A percentile compares a stretch with the other conserved stretches of the same genome.
These are phyloP conservation scores for Echinarachnius parma DNA, from an alignment of 53 echinoderm and acorn worm genomes.

Conservation along the genomic window DNA sequence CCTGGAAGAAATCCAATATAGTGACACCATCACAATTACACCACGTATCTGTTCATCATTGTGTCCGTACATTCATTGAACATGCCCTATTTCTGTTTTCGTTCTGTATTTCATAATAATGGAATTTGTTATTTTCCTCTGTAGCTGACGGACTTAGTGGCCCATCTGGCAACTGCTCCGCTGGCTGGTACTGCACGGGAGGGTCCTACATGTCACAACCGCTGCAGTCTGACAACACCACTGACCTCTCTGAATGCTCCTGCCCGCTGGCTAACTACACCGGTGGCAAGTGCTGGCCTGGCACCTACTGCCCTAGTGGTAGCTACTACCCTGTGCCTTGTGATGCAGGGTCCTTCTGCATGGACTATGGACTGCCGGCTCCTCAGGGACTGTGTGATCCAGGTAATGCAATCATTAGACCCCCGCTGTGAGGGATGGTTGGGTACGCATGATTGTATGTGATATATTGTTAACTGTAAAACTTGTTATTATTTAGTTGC, in stretches of 20 bases:
- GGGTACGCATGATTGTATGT: too few relatives aligned
- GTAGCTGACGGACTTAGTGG: constrained; percentile 75
- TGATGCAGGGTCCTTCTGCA: constrained; percentile 77
- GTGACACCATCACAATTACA: too few relatives aligned
- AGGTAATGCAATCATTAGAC: constrained; percentile 65
- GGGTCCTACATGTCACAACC: constrained; percentile 86
- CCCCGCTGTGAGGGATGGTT: too few relatives aligned
- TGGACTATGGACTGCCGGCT: constrained; percentile 63
- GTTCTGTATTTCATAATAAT: too few relatives aligned
- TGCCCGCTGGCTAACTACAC: constrained; percentile 93
- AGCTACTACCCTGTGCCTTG: constrained; percentile 81
- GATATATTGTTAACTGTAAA: too few relatives aligned
- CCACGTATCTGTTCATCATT: too few relatives aligned
- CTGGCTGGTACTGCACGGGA: constrained; percentile 96
- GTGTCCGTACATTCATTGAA: too few relatives aligned
- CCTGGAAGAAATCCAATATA: too few relatives aligned
- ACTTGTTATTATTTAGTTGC: too few relatives aligned
- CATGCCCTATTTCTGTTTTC: too few relatives aligned
- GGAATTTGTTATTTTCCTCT: too few relatives aligned
- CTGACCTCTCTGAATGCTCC: constrained; percentile 84
- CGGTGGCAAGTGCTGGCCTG: constrained; percentile 98
- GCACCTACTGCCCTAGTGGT: constrained; percentile 88
- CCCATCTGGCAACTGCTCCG: constrained; percentile 81
- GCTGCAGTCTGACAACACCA: constrained; percentile 75
- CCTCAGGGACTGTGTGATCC: constrained; percentile 85